These are phyloP conservation scores for Aphrocallistes beatrix DNA, from an alignment of 37 sponge, comb jelly and placozoan species.

Conservation along the genomic window DNA sequence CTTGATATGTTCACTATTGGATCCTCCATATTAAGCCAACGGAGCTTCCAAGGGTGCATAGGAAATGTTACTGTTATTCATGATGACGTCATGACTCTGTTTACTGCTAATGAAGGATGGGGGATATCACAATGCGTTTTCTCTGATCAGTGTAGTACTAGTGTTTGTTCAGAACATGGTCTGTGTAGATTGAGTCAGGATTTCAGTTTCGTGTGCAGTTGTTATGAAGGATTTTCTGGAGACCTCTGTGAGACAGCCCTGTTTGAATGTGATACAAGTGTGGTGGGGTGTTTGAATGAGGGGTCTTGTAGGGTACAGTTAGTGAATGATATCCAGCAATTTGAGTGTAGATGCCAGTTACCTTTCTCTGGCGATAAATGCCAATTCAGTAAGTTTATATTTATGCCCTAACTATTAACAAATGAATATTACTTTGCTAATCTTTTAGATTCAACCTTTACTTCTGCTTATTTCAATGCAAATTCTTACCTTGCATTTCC, in stretches of 20 bases:
- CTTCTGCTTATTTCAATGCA: neutral
- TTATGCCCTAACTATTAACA: neutral
- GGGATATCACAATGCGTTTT: neutral
- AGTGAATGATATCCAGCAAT: neutral
- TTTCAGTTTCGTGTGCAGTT: neutral
- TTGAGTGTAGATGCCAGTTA: conserved; percentile 17
- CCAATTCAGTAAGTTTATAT: neutral
- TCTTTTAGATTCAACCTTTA: neutral
- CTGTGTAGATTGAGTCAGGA: neutral
- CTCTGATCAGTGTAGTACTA: neutral
- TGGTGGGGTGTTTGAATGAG: conserved; percentile 28
- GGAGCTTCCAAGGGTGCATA: conserved; percentile 1
- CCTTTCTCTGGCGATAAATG: neutral
- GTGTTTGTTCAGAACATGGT: neutral
- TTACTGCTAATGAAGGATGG: neutral
- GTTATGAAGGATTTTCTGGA: conserved; percentile 25
- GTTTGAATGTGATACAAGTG: conserved; percentile 14
- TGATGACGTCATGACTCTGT: neutral
- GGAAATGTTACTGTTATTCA: neutral
- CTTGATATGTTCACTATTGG: neutral
- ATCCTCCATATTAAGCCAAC: neutral
- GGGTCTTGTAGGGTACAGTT: conserved; percentile 24
- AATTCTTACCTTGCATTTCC: conserved; percentile 13
- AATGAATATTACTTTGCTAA: neutral
- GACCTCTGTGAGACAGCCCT: conserved; percentile 23